Percentiles rank a stretch among this genome's conserved stretches.
Evolutionary conservation across 2,888 invertebrate genomes (phyloP).

Genomic region (Idaea straminata): DNA sequence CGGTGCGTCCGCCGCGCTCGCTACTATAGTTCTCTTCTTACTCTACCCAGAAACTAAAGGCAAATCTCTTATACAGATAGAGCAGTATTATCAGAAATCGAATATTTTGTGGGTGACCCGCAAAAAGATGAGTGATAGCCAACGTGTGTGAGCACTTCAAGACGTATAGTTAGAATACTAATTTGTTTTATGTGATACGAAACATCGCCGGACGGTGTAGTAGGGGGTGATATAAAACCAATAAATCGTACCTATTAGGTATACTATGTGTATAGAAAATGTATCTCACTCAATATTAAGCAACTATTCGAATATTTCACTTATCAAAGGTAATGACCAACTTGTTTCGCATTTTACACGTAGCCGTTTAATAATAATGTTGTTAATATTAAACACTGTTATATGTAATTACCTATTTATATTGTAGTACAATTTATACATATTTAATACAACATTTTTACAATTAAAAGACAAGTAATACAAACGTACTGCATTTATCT

Average conservation of each 20-base stretch:
- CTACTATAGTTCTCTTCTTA: constrained; percentile 83
- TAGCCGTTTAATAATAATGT: constrained; percentile 20
- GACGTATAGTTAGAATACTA: constrained; percentile 4
- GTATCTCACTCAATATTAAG: constrained; percentile 1
- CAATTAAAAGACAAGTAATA: constrained; percentile 11
- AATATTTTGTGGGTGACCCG: constrained; percentile 82
- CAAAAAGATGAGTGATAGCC: constrained; percentile 52
- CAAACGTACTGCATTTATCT: constrained; percentile 25
- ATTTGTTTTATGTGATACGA: constrained; percentile 20
- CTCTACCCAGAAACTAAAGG: constrained; percentile 88
- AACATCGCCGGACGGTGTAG: constrained; percentile 16
- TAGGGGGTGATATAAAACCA: constrained; percentile 27
- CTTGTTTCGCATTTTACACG: constrained; percentile 15
- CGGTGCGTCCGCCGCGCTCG: constrained; percentile 81
- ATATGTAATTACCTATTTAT: constrained; percentile 14
- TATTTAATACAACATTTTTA: neutral
- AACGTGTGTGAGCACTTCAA: constrained; percentile 45
- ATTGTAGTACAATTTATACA: constrained; percentile 22
- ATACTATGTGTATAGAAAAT: neutral
- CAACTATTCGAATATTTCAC: constrained; percentile 2
- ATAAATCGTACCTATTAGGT: constrained; percentile 6
- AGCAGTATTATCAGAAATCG: constrained; percentile 86
- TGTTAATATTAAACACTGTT: constrained; percentile 12
- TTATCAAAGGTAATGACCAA: constrained; percentile 1
- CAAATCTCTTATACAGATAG: constrained; percentile 85